A percentile compares a stretch with the other conserved stretches of the same genome.
phyloP scores from a whole-genome alignment of 1,140 invertebrate species.

The Nebria ingens region DNA sequence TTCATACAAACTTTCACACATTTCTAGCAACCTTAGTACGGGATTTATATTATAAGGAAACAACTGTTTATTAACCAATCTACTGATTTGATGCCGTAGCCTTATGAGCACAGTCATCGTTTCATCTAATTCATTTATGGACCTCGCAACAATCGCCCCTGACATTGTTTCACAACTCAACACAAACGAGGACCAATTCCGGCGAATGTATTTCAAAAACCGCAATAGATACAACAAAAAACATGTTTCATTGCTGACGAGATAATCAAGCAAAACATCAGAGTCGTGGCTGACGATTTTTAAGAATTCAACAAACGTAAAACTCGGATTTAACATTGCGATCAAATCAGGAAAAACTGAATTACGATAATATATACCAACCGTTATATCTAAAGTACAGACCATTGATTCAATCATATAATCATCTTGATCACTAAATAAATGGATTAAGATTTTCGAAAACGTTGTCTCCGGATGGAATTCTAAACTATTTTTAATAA shows the following conservation, averaged over 20 bases:
- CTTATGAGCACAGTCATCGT: slow-evolving; percentile 76
- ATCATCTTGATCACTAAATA: slow-evolving; percentile 85
- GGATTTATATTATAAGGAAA: slow-evolving; percentile 88
- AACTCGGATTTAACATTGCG: slow-evolving; percentile 68
- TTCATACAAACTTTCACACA: slow-evolving; percentile 78
- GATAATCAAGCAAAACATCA: slow-evolving; percentile 71
- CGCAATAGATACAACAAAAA: slow-evolving; percentile 77
- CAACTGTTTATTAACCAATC: slow-evolving; percentile 67
- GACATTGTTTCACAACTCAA: slow-evolving; percentile 53
- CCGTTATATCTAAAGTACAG: slow-evolving; percentile 76
- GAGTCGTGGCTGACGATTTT: slow-evolving; percentile 72
- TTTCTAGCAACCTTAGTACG: slow-evolving; percentile 68
- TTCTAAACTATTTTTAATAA: slow-evolving; percentile 68
- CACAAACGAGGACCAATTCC: slow-evolving; percentile 76
- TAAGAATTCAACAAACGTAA: slow-evolving; percentile 75
- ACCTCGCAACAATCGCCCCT: slow-evolving; percentile 30
- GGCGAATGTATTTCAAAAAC: slow-evolving; percentile 73
- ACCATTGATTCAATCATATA: slow-evolving; percentile 87
- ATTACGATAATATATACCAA: slow-evolving; percentile 70
- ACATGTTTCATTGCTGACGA: slow-evolving; percentile 85
- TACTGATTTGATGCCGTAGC: slow-evolving; percentile 66
- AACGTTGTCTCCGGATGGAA: slow-evolving; percentile 80
- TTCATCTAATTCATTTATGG: slow-evolving; percentile 55
- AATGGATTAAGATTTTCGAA: slow-evolving; percentile 76
- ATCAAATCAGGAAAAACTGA: slow-evolving; percentile 65